Percentiles rank a stretch among this genome's conserved stretches.
Conservation (phyloP, 1,140 invertebrate genomes). For the Pseudomyrmex concolor region DNA sequence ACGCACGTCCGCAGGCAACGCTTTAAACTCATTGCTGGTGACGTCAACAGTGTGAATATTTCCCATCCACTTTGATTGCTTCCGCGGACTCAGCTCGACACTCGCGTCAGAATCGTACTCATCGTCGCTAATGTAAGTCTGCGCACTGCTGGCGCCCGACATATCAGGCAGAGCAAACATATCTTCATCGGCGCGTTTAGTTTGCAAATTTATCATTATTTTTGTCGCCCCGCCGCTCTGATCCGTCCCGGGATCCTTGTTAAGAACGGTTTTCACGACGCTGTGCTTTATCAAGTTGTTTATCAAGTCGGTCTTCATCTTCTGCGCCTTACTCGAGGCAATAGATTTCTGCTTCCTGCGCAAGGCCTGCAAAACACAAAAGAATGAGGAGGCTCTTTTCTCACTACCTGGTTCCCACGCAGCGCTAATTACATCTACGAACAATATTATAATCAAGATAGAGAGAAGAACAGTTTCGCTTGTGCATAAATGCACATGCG, state of each 20-base stretch:
- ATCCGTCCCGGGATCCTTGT: constrained; percentile 68
- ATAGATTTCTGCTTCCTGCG: constrained; percentile 91
- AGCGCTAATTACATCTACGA: constrained; percentile 79
- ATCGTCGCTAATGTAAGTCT: constrained; percentile 78
- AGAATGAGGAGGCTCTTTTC: constrained; percentile 79
- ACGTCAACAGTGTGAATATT: constrained; percentile 93
- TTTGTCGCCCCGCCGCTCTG: constrained; percentile 26
- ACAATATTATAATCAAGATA: constrained; percentile 82
- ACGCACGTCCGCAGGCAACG: constrained; percentile 93
- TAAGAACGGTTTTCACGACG: constrained; percentile 83
- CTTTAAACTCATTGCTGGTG: constrained; percentile 91
- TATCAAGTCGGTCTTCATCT: constrained; percentile 90
- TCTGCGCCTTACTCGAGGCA: constrained; percentile 89
- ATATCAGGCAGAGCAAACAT: constrained; percentile 91
- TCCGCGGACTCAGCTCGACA: constrained; percentile 82
- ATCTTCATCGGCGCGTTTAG: constrained; percentile 79
- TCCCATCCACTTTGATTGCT: constrained; percentile 86
- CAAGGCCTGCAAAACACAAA: constrained; percentile 87
- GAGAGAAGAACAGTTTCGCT: constrained; percentile 70
- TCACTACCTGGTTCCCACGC: constrained; percentile 82
- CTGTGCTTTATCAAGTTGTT: constrained; percentile 87
- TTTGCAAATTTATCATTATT: constrained; percentile 51
- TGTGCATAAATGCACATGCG: constrained; percentile 18
- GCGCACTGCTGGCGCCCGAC: constrained; percentile 82
- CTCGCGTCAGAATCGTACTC: constrained; percentile 80